These are phyloP conservation scores for Pachycephus smyrnensis DNA, from an alignment of 2,888 invertebrate genomes.

Conservation along the genomic window DNA sequence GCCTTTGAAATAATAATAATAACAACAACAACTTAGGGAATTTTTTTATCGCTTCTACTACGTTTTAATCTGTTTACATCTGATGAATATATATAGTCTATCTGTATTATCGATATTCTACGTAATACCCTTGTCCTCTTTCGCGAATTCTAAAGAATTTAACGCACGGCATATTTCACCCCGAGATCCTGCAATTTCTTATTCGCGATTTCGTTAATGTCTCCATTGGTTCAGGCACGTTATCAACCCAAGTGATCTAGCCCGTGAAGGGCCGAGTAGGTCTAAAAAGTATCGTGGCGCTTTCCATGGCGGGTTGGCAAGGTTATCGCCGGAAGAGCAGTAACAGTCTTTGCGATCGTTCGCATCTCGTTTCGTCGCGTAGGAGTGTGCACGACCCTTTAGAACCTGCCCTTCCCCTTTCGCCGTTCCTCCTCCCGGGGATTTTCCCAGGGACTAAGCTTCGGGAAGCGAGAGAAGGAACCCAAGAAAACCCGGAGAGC, in stretches of 20 bases:
- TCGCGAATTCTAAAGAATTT: not conserved
- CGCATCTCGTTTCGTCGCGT: constrained; percentile 9
- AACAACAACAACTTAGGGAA: no score
- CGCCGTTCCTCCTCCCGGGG: not conserved
- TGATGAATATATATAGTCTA: not conserved
- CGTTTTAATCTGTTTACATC: no score
- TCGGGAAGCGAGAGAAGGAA: constrained; percentile 15
- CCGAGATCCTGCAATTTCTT: not conserved
- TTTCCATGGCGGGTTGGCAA: not conserved
- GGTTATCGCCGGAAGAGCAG: not conserved
- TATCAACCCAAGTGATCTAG: not conserved
- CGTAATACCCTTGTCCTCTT: no score
- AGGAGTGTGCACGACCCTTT: not conserved
- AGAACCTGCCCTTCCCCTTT: not conserved
- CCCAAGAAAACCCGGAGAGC: constrained; percentile 13
- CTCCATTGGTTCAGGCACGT: not conserved
- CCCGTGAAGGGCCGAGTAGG: not conserved
- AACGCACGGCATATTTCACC: not conserved
- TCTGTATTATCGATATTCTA: no score
- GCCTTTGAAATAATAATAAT: not conserved
- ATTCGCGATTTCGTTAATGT: not conserved
- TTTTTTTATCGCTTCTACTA: no score
- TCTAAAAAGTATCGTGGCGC: not conserved
- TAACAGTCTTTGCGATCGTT: constrained; percentile 1
- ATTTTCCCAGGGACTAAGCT: constrained; percentile 7